Evolutionary conservation across 2,888 invertebrate species (phyloP).

Genomic region (Sesia bembeciformis): DNA sequence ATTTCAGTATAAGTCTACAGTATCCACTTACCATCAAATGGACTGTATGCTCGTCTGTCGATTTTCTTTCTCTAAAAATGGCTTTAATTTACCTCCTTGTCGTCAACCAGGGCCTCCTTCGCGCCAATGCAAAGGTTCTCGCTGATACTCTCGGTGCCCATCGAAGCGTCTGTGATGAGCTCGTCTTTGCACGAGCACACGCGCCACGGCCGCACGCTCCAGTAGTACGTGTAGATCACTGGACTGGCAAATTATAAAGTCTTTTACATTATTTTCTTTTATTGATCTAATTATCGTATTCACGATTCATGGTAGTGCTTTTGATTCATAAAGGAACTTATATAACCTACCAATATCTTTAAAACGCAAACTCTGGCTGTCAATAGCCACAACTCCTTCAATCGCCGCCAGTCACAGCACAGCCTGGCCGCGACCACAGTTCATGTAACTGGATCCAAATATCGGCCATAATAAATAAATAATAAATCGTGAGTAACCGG

Average conservation of each 20-base stretch:
- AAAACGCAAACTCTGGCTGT: no score
- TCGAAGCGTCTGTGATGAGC: neutral
- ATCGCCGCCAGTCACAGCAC: no score
- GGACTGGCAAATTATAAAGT: slow-evolving; percentile 25
- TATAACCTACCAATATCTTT: no score
- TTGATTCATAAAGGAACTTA: no score
- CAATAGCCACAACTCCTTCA: no score
- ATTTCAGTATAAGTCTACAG: no score
- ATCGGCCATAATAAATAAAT: no score
- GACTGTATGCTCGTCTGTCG: neutral
- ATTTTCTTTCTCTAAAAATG: neutral
- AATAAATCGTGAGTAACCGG: no score
- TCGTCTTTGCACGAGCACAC: slow-evolving; percentile 27
- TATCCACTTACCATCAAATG: no score
- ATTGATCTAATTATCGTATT: neutral
- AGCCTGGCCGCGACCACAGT: no score
- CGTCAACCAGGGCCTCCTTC: slow-evolving; percentile 7
- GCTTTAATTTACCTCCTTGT: neutral
- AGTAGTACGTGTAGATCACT: slow-evolving; percentile 42
- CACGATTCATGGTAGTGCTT: no score
- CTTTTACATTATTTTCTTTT: neutral
- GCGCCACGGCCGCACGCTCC: slow-evolving; percentile 46
- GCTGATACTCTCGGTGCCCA: slow-evolving; percentile 1
- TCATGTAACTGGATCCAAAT: no score
- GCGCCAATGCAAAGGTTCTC: slow-evolving; percentile 22